phyloP scores from a whole-genome alignment of 1,140 invertebrate species.

The Cephus cinctus region DNA sequence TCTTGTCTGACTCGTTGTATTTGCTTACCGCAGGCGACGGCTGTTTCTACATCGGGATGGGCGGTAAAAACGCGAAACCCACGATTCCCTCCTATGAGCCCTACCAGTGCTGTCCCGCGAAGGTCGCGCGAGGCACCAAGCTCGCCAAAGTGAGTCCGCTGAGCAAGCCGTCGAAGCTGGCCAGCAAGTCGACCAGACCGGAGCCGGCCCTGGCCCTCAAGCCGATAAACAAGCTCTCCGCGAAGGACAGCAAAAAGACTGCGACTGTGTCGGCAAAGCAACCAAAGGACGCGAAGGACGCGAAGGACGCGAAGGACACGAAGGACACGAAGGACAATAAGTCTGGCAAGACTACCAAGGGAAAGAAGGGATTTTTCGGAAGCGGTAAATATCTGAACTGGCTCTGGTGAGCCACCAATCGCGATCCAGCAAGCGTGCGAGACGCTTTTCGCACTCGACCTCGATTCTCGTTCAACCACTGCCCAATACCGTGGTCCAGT shows the following conservation, averaged over 20 bases:
- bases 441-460: too few relatives aligned
- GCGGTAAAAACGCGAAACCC: conserved; percentile 74
- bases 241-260: conserved; percentile 53
- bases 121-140: conserved; percentile 71
- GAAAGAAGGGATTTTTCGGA: conserved; percentile 79
- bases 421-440: background rate
- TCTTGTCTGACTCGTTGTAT: conserved; percentile 52
- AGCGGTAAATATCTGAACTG: conserved; percentile 70
- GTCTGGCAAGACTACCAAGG: conserved; percentile 59
- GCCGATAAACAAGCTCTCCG: conserved; percentile 52
- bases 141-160: conserved; percentile 64
- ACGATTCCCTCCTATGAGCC: conserved; percentile 77
- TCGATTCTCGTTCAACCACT: too few relatives aligned
- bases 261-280: conserved; percentile 33
- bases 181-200: conserved; percentile 43
- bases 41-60: conserved; percentile 93
- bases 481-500: too few relatives aligned
- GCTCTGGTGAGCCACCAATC: conserved; percentile 57
- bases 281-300: conserved; percentile 43
- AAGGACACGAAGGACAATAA: conserved; percentile 53
- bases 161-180: conserved; percentile 27
- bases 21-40: conserved; percentile 79
- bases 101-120: conserved; percentile 87
- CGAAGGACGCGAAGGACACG: conserved; percentile 25
- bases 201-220: conserved; percentile 38